phyloP scores from a whole-genome alignment of 1,140 invertebrate genomes.

The Zaprionus vittiger region DNA sequence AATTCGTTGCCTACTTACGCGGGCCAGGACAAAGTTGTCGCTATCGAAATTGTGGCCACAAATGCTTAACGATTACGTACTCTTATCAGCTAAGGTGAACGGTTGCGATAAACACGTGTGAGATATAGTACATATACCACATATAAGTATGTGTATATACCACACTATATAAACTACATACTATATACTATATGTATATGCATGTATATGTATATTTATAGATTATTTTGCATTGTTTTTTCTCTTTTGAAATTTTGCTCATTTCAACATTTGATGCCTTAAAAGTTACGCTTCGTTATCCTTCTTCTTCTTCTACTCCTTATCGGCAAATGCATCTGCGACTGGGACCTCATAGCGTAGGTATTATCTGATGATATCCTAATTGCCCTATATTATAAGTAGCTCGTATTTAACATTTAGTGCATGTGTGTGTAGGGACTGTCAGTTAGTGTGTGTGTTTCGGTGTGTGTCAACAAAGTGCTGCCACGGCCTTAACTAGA shows the following conservation, averaged over 20 bases:
- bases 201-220: constrained; percentile 14
- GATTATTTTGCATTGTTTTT: constrained; percentile 40
- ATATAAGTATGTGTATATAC: background rate
- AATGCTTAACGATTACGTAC: constrained; percentile 27
- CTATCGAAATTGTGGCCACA: constrained; percentile 19
- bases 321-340: constrained; percentile 47
- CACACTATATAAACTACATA: background rate
- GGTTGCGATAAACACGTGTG: constrained; percentile 41
- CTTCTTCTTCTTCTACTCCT: background rate
- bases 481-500: constrained; percentile 67
- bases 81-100: constrained; percentile 41
- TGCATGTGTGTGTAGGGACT: constrained; percentile 48
- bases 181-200: constrained; percentile 14
- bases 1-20: constrained; percentile 19
- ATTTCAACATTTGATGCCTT: constrained; percentile 67
- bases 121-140: constrained; percentile 31
- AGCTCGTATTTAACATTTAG: constrained; percentile 76
- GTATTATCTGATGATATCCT: constrained; percentile 60
- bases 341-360: constrained; percentile 72
- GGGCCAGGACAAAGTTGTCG: constrained; percentile 3
- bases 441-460: constrained; percentile 34
- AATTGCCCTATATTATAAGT: constrained; percentile 62
- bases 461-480: constrained; percentile 66
- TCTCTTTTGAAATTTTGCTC: constrained; percentile 51
- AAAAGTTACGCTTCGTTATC: constrained; percentile 45